These are phyloP conservation scores for Limosa lapponica DNA, from an alignment of 2,797 vertebrate genomes.

Conservation along the genomic window DNA sequence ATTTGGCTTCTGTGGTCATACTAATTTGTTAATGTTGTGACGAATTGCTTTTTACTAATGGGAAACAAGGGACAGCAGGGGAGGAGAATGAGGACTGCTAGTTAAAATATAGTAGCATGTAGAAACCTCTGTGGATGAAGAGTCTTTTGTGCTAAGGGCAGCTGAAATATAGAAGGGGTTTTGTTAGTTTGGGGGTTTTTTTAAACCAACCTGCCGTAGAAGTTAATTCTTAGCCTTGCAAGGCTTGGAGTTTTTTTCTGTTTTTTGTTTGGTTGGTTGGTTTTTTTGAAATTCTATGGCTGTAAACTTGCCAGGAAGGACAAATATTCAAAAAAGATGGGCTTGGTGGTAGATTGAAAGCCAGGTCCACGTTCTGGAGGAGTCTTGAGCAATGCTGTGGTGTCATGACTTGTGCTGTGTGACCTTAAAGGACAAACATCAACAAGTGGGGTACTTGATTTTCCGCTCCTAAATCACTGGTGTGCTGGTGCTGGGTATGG, in stretches of 20 bases:
- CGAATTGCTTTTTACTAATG: background rate
- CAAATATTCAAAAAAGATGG: background rate
- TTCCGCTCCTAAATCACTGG: background rate
- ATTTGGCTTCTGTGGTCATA: background rate
- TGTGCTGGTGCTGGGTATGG: background rate
- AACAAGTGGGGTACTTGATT: background rate
- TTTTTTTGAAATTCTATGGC: background rate
- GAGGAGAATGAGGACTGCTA: background rate
- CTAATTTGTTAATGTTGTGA: background rate
- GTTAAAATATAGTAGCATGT: background rate
- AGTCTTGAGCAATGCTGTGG: background rate
- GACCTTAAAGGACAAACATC: background rate
- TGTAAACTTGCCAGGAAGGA: background rate
- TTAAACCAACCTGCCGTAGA: background rate
- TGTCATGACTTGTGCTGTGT: background rate
- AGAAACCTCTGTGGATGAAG: background rate
- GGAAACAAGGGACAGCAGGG: background rate
- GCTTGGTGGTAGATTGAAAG: background rate
- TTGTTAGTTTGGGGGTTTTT: background rate
- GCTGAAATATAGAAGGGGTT: background rate
- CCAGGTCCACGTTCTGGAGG: accelerated
- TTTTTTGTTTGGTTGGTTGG: background rate
- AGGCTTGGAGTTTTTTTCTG: background rate
- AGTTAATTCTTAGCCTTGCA: background rate
- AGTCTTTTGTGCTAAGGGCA: background rate